phyloP scores from a whole-genome alignment of 2,113 vertebrate species.

The Scophthalmus maximus region DNA sequence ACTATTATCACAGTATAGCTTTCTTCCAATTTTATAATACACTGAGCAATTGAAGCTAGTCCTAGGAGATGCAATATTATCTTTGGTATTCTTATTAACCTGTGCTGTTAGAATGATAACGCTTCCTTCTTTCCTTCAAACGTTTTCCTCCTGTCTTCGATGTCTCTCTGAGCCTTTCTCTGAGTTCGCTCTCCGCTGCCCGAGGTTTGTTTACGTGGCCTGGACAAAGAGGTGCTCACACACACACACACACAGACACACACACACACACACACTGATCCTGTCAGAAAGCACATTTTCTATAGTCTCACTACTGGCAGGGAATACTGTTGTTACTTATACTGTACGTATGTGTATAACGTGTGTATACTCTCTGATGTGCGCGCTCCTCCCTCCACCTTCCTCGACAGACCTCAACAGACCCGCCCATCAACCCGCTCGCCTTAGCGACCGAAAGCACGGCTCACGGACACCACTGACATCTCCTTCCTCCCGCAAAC shows the following conservation, averaged over 20 bases:
- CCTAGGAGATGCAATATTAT: constrained; percentile 83
- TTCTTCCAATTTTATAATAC: constrained; percentile 87
- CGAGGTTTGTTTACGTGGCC: constrained; percentile 57
- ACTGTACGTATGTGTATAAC: constrained; percentile 44
- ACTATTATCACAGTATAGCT: constrained; percentile 84
- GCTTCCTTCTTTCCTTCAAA: constrained; percentile 69
- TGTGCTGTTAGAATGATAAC: constrained; percentile 74
- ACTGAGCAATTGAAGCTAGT: constrained; percentile 82
- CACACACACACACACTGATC: constrained; percentile 35
- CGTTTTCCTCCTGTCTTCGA: constrained; percentile 57
- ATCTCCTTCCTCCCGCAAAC: constrained; percentile 4
- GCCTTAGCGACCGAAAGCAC: constrained; percentile 70
- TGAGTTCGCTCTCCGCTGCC: constrained; percentile 68
- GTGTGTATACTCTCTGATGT: constrained; percentile 36
- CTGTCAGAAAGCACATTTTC: constrained; percentile 80
- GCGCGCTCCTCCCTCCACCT: constrained; percentile 15
- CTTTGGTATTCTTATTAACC: constrained; percentile 79
- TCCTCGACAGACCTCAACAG: background rate
- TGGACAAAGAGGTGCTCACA: constrained; percentile 62
- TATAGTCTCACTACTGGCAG: constrained; percentile 75
- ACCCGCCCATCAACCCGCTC: constrained; percentile 20
- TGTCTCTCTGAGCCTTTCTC: constrained; percentile 75
- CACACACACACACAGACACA: constrained; percentile 28
- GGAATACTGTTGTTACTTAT: constrained; percentile 55
- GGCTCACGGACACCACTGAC: constrained; percentile 40